Base-by-base conservation (phyloP, 2,888 invertebrate species). In the Apomyelois bistriatella region DNA sequence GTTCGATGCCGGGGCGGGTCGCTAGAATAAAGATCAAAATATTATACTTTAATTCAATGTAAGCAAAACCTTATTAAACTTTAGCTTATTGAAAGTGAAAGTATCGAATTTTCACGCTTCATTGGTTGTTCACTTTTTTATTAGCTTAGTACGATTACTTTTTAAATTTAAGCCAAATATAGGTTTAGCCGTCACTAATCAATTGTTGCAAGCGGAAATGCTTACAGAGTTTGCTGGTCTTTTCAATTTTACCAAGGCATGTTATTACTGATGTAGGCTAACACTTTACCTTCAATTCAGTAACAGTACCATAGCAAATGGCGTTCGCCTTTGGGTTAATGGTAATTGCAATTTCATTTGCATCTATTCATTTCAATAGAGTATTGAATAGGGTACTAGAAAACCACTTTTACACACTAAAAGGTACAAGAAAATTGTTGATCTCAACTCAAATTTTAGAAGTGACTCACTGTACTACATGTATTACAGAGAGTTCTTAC, bases 71-170 rank as follows among this genome's bases (percentile, higher is more conserved):
- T 42, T 22, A 42, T 42, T 17, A 42, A 42, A 42, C 3, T 30
- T 63, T 56, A 65, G 68, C 72, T 70, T 69, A 73, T 68, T 65
- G 67, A 79, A 66, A 81, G 82, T 80, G 81, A 82, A 82, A 82
- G 80, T 54, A 58, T 10, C 48, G 22, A 22, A 10, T 70, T 67
- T 72, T 69, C 65, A 70, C 78, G 78, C 72, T 62, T 68, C 70
- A 68, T 56, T 69, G 75, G 60, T 35, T 57, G 48, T 59, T 61
- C 68, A 38, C 28, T 68, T 49, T n/a, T 48, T 38, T 49, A 28
- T 49, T 13, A 22, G 38, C 9, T 28, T 48, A 22, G 22, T 38
- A 10, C 1, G 59, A 68, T 68, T 67, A 69, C 66, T 74, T 66
- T 60, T 58, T 67, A 70, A 72, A 71, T 70, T 35, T 52, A 55